Evolutionary conservation across 2,888 invertebrate genomes (phyloP), one percentile per base, ranked within the genome.

Genomic region (Epirrita christyi): DNA sequence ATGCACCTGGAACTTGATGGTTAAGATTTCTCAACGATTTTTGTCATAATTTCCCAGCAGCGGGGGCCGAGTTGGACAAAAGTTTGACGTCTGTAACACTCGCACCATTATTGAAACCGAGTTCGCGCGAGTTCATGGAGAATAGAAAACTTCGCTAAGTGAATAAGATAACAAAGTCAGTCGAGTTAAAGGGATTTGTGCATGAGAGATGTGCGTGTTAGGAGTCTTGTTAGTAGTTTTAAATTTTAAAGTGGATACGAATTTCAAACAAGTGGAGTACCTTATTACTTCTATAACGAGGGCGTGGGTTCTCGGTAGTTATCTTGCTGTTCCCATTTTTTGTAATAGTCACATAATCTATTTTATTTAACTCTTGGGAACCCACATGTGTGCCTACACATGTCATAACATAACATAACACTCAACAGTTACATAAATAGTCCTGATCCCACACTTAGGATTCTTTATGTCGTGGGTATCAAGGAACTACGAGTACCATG

Each of bases 61-160:
- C 64, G 63, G 67, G n/a, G 66, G 68, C 68, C 56, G 59, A 73
- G 67, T 73, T 66, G 57, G 67, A 69, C 65, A 75, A 81, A n/a
- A 80, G 71, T 80, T 78, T 71, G 71, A 77, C 75, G 74, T 72
- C 73, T 77, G 69, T 70, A 68, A 75, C 71, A 73, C 65, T 66
- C 57, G 63, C 61, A 54, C 71, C 72, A 71, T 76, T 76, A 76
- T 73, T 68, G 68, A 67, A 76, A 61, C 67, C 58, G 61, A 70
- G 71, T 72, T 67, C 63, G 61, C 63, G 63, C 59, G 55, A 61
- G 64, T 66, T 68, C 61, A 64, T 70, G 69, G 66, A 67, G 71
- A 67, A 69, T 64, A 70, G 66, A 68, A 64, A 70, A 71, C 61
- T 68, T 69, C 44, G 59, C 57, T 61, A 64, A 74, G 68, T 66